Base-by-base conservation (phyloP, 1,140 invertebrate species). In the Lasaia peninsularis region DNA sequence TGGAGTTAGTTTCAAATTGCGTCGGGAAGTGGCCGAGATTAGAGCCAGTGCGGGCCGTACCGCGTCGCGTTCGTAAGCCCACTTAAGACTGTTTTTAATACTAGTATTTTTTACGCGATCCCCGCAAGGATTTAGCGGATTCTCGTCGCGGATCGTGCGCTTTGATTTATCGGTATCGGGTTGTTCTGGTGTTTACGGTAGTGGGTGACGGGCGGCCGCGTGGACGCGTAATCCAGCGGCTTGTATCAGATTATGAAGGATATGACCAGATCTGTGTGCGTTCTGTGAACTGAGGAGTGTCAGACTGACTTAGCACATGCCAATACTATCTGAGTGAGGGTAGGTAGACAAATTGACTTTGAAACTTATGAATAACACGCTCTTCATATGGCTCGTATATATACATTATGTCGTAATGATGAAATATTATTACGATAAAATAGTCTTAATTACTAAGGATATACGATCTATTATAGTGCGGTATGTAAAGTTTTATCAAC, bases 11-110 rank as follows among this genome's bases (percentile, higher is more conserved):
- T 90, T 91, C 91, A 92, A 91, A 92, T 91, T 91, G 91, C 89
- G 91, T 81, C 90, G 91, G 91, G 91, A 92, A 92, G 91, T 91
- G 91, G 91, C 89, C 91, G 90, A 92, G 91, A 92, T 92, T 92
- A 92, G 87, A 91, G 91, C 74, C 80, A 80, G 78, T 78, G 82
- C 83, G 84, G 82, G 75, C 76, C 78, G 77, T 79, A 73, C 78
- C 83, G 82, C 78, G 85, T 75, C 77, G 80, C 85, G 83, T 75
- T 75, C 77, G 78, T 83, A 88, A 86, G 83, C 86, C 83, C 83
- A 86, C 83, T 88, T 88, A 88, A 88, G 82, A 86, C 83, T 86
- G 82, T 87, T 86, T 88, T 86, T 86, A 88, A 86, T 86, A 88
- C 86, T 86, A 86, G 80, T 88, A 86, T 88, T 88, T 88, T 88